Conservation (phyloP, 2,888 invertebrate genomes). For the Lysandra bellargus region DNA sequence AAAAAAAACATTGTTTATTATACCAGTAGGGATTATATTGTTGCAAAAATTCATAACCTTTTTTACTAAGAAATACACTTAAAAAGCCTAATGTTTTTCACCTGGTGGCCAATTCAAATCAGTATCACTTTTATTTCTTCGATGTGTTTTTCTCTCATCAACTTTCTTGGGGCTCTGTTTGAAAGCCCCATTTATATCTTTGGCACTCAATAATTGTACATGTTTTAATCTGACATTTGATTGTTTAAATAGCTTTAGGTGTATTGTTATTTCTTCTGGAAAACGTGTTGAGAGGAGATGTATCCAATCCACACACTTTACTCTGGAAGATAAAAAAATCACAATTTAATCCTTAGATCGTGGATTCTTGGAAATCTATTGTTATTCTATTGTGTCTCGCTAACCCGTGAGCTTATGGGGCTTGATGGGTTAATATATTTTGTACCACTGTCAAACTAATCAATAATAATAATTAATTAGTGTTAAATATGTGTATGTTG, state of each 20-base stretch:
- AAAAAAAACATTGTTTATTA: neutral
- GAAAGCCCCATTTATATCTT: constrained; percentile 66
- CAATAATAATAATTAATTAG: too few relatives aligned
- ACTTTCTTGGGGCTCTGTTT: constrained; percentile 66
- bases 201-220: constrained; percentile 65
- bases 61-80: too few relatives aligned
- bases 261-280: constrained; percentile 94
- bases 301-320: constrained; percentile 95
- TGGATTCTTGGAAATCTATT: too few relatives aligned
- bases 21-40: neutral
- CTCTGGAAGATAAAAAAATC: constrained; percentile 47
- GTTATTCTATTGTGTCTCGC: too few relatives aligned
- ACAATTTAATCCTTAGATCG: too few relatives aligned
- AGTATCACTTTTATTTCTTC: constrained; percentile 87
- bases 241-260: constrained; percentile 91
- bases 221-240: constrained; percentile 82
- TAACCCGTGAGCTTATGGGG: too few relatives aligned
- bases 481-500: too few relatives aligned
- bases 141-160: constrained; percentile 80
- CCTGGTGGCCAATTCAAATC: constrained; percentile 84
- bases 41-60: neutral
- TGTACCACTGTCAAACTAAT: too few relatives aligned
- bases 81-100: constrained; percentile 41
- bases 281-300: constrained; percentile 91
- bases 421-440: too few relatives aligned